Conservation (phyloP, 2,113 vertebrate genomes). For the Gnathonemus echidnorhynchus region DNA sequence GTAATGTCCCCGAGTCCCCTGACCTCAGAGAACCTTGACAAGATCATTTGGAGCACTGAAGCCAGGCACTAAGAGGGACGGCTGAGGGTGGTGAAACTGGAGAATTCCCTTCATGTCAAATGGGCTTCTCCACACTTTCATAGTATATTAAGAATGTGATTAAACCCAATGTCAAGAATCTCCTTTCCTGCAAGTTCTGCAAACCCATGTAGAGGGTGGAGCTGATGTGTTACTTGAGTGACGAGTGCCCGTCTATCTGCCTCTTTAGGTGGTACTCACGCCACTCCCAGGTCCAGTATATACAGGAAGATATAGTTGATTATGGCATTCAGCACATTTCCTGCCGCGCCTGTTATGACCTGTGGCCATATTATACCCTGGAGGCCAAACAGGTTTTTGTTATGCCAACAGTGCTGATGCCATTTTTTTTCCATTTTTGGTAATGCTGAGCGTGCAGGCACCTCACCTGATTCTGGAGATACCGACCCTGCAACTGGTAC, state of each 20-base stretch:
- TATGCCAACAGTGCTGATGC: not conserved
- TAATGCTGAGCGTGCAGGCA: not conserved
- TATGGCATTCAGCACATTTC: conserved; percentile 73
- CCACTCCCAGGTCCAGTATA: conserved; percentile 69
- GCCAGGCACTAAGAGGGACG: not conserved
- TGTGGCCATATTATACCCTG: conserved; percentile 83
- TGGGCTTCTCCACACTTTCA: not conserved
- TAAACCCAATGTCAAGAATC: not conserved
- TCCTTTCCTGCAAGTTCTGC: not conserved
- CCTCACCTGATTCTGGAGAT: conserved; percentile 82
- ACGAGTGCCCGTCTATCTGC: not conserved
- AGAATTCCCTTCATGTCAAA: not conserved
- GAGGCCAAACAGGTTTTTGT: conserved; percentile 29
- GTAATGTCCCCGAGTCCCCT: not conserved
- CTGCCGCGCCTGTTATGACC: conserved; percentile 64
- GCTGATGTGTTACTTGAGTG: not conserved
- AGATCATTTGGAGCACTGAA: not conserved
- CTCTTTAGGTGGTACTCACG: conserved; percentile 62
- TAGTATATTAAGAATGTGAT: not conserved
- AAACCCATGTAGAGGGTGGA: not conserved
- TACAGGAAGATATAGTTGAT: conserved; percentile 76
- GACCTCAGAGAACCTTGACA: not conserved
- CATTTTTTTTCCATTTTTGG: not conserved
- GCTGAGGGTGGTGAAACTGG: not conserved
- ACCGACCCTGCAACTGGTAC: conserved; percentile 75